Conservation (phyloP, 2,888 invertebrate genomes). For the Calameuta idolon region DNA sequence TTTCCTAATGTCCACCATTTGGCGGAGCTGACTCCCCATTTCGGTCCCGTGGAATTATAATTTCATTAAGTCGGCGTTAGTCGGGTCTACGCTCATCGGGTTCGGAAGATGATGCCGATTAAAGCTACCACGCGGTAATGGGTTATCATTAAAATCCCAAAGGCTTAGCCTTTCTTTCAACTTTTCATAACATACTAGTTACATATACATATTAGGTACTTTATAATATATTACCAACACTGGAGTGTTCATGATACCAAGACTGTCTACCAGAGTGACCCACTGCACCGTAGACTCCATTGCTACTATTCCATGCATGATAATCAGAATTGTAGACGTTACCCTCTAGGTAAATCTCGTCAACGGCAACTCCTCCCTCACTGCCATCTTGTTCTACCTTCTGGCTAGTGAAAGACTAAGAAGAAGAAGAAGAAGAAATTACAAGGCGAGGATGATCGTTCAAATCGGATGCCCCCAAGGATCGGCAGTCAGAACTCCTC, state of each 20-base stretch:
- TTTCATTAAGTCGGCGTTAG: slow-evolving; percentile 49
- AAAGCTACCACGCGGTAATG: slow-evolving; percentile 20
- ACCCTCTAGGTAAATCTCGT: neutral
- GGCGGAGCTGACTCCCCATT: slow-evolving; percentile 21
- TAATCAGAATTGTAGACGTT: neutral
- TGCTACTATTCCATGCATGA: neutral
- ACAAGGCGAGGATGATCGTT: slow-evolving; percentile 31
- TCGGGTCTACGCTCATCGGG: slow-evolving; percentile 3
- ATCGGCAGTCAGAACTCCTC: slow-evolving; percentile 30
- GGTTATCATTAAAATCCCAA: slow-evolving; percentile 18
- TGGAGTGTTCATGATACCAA: neutral
- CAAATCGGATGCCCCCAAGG: slow-evolving; percentile 36
- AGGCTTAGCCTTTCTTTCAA: slow-evolving; percentile 9
- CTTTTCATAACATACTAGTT: slow-evolving; percentile 1
- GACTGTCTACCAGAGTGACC: neutral
- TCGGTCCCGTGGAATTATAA: slow-evolving; percentile 45
- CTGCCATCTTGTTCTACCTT: slow-evolving; percentile 14
- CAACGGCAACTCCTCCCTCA: neutral
- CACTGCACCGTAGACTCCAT: neutral
- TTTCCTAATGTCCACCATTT: slow-evolving; percentile 51
- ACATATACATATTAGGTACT: neutral
- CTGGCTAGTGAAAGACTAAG: slow-evolving; percentile 16
- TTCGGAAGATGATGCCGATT: slow-evolving; percentile 27
- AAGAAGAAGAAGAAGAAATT: slow-evolving; percentile 26
- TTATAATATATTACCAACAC: neutral